Evolutionary conservation across 2,888 invertebrate species (phyloP).

Genomic region (Amaurobius ferox): DNA sequence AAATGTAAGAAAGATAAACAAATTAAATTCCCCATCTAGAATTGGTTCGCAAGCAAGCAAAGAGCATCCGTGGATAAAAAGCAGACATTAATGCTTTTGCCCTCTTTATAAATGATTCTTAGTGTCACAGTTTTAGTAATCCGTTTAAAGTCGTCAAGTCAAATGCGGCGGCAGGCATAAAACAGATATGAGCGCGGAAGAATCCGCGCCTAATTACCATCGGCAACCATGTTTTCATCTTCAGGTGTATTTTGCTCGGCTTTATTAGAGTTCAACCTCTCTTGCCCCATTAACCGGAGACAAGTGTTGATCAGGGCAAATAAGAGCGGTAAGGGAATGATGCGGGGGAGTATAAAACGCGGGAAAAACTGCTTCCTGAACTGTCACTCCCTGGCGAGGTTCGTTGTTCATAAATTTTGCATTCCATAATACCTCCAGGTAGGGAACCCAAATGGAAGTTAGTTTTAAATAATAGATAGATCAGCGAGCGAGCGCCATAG

Average conservation of each 20-base stretch:
- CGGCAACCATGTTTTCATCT: constrained; percentile 51
- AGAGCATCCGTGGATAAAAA: constrained; percentile 21
- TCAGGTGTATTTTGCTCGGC: constrained; percentile 43
- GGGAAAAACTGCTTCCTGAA: constrained; percentile 45
- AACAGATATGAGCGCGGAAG: constrained; percentile 34
- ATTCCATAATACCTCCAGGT: constrained; percentile 60
- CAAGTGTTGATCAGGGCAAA: constrained; percentile 64
- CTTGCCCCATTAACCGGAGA: constrained; percentile 58
- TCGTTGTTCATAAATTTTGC: constrained; percentile 66
- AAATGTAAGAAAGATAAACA: constrained; percentile 18
- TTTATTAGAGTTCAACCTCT: constrained; percentile 47
- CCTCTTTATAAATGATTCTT: constrained; percentile 39
- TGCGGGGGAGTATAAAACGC: background rate
- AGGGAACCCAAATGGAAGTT: constrained; percentile 63
- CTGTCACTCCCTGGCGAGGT: constrained; percentile 50
- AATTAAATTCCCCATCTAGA: background rate
- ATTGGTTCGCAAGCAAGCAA: background rate
- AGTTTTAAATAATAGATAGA: constrained; percentile 71
- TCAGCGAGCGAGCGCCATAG: constrained; percentile 35
- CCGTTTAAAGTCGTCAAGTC: constrained; percentile 56
- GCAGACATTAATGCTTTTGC: constrained; percentile 25
- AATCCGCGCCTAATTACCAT: constrained; percentile 41
- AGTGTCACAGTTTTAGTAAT: constrained; percentile 50
- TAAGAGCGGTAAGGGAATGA: background rate
- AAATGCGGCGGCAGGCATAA: constrained; percentile 40